Evolutionary conservation across 1,140 invertebrate species (phyloP).

Genomic region (Scylla paramamosain): DNA sequence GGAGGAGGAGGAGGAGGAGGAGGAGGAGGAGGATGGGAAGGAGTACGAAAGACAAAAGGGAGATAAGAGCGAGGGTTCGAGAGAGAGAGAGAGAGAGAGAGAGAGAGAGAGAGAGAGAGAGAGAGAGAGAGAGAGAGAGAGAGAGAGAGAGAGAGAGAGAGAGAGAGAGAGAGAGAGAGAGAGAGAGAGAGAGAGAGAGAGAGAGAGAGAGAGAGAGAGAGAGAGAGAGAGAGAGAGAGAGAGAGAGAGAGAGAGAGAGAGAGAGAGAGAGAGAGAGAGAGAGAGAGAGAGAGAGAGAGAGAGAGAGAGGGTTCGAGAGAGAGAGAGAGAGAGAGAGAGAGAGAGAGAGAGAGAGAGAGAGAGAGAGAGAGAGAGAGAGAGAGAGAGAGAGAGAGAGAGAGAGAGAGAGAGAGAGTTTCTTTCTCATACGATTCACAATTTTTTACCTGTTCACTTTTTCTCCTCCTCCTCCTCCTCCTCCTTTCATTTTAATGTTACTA

Average conservation of each 20-base stretch:
- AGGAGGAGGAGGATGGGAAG: not conserved
- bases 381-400: not conserved
- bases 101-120: slow-evolving; percentile 31
- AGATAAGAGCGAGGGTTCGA: not conserved
- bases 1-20: not conserved
- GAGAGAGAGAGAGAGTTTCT: not conserved
- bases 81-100: slow-evolving; percentile 27
- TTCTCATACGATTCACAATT: not conserved
- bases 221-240: not conserved
- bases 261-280: not conserved
- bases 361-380: not conserved
- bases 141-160: slow-evolving; percentile 13
- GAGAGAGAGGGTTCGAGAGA: not conserved
- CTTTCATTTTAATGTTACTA: too few relatives aligned
- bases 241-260: not conserved
- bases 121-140: not conserved
- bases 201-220: not conserved
- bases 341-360: slow-evolving; percentile 33
- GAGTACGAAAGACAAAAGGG: not conserved
- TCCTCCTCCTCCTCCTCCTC: too few relatives aligned
- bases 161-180: too few relatives aligned
- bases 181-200: slow-evolving; percentile 4
- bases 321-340: too few relatives aligned
- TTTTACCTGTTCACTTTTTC: not conserved
- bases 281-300: not conserved